phyloP scores from a whole-genome alignment of 2,888 invertebrate genomes.

The Frankliniella intonsa region DNA sequence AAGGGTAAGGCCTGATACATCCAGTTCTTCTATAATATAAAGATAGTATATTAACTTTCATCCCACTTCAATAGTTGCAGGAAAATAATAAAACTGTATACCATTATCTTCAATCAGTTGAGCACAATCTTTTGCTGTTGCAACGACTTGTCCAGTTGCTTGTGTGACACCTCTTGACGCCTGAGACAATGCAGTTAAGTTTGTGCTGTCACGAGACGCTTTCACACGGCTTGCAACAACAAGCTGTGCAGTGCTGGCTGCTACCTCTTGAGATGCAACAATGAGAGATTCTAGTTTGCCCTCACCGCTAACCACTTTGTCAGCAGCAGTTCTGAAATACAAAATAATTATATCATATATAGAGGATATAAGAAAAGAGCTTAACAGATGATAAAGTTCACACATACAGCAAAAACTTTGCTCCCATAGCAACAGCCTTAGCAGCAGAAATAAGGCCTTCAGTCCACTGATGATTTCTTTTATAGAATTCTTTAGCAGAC shows the following conservation, averaged over 20 bases:
- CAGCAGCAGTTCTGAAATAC: slow-evolving; percentile 73
- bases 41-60: slow-evolving; percentile 22
- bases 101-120: slow-evolving; percentile 79
- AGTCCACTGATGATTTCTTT: slow-evolving; percentile 98
- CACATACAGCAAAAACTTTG: slow-evolving; percentile 84
- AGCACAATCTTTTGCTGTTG: slow-evolving; percentile 85
- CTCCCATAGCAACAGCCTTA: slow-evolving; percentile 94
- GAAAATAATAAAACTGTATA: slow-evolving; percentile 42
- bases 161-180: slow-evolving; percentile 87
- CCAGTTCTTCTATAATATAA: slow-evolving; percentile 67
- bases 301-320: slow-evolving; percentile 78
- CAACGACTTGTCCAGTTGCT: slow-evolving; percentile 88
- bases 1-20: slow-evolving; percentile 80
- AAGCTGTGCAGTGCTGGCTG: slow-evolving; percentile 92
- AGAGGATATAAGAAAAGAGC: slow-evolving; percentile 19
- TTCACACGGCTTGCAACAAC: slow-evolving; percentile 96
- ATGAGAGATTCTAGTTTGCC: slow-evolving; percentile 90
- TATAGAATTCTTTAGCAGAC: slow-evolving; percentile 91
- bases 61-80: neutral
- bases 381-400: slow-evolving; percentile 27
- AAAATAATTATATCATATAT: neutral
- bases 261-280: slow-evolving; percentile 91
- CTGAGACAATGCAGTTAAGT: slow-evolving; percentile 71
- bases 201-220: slow-evolving; percentile 76
- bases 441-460: slow-evolving; percentile 97